A percentile compares a stretch with the other conserved stretches of the same genome.
Conservation (phyloP, 2,113 vertebrate genomes). For the Takifugu flavidus region DNA sequence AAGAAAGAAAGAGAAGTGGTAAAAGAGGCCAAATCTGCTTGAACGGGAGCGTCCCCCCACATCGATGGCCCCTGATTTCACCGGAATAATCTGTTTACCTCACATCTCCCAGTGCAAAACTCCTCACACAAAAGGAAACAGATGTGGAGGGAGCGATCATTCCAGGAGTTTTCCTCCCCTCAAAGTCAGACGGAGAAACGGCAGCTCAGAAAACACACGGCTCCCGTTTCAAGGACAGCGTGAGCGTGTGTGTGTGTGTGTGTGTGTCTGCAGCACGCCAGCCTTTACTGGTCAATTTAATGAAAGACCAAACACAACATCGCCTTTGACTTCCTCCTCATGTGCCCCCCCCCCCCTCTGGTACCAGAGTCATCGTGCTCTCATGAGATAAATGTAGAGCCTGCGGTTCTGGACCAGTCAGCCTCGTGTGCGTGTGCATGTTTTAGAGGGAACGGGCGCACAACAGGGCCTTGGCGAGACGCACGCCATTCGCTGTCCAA, state of each 20-base stretch:
- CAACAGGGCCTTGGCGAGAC: constrained; percentile 63
- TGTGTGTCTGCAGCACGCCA: constrained; percentile 14
- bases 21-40: constrained; percentile 30
- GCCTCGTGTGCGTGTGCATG: constrained; percentile 28
- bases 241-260: constrained; percentile 7
- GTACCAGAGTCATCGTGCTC: constrained; percentile 48
- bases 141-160: constrained; percentile 23
- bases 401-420: constrained; percentile 50
- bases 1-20: constrained; percentile 10
- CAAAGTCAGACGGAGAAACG: constrained; percentile 34
- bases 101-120: constrained; percentile 32
- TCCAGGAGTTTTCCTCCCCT: constrained; percentile 43
- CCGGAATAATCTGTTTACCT: constrained; percentile 60
- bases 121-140: constrained; percentile 45
- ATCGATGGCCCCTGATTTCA: constrained; percentile 38
- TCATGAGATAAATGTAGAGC: constrained; percentile 59
- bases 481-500: constrained; percentile 49
- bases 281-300: constrained; percentile 52
- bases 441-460: constrained; percentile 51
- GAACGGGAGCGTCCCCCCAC: constrained; percentile 29
- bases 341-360: constrained; percentile 13
- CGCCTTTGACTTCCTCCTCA: constrained; percentile 27
- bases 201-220: constrained; percentile 43
- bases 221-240: constrained; percentile 36
- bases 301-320: constrained; percentile 41